These are phyloP conservation scores for Dasyornis broadbenti DNA, from an alignment of 2,113 vertebrate genomes.

Conservation along the genomic window DNA sequence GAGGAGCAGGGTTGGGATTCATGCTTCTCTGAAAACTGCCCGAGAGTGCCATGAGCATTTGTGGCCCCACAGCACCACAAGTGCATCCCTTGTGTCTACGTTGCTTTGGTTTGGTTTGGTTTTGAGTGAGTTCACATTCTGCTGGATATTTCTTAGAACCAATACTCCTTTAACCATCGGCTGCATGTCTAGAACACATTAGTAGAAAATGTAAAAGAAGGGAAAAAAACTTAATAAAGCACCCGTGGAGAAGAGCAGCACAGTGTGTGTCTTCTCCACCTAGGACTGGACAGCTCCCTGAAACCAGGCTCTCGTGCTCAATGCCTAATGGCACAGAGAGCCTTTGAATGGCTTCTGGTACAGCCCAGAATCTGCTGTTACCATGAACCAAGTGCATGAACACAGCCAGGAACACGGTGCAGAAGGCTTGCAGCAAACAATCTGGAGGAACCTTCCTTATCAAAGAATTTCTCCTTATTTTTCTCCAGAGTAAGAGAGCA, in stretches of 20 bases:
- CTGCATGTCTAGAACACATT: not conserved
- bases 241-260: not conserved
- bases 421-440: not conserved
- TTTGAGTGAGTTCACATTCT: not conserved
- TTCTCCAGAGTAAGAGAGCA: not conserved
- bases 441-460: not conserved
- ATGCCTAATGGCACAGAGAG: not conserved
- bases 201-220: not conserved
- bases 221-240: not conserved
- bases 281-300: conserved; percentile 55
- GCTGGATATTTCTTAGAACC: not conserved
- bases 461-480: not conserved
- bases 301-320: not conserved
- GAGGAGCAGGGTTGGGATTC: not conserved
- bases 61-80: not conserved
- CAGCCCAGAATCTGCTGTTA: not conserved
- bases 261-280: not conserved
- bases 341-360: not conserved
- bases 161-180: not conserved
- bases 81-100: not conserved
- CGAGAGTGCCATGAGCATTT: not conserved
- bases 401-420: not conserved
- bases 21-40: not conserved
- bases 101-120: not conserved
- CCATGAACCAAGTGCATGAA: not conserved